phyloP scores from a whole-genome alignment of 2,797 vertebrate genomes.

The Helicolenus hilgendorfi region DNA sequence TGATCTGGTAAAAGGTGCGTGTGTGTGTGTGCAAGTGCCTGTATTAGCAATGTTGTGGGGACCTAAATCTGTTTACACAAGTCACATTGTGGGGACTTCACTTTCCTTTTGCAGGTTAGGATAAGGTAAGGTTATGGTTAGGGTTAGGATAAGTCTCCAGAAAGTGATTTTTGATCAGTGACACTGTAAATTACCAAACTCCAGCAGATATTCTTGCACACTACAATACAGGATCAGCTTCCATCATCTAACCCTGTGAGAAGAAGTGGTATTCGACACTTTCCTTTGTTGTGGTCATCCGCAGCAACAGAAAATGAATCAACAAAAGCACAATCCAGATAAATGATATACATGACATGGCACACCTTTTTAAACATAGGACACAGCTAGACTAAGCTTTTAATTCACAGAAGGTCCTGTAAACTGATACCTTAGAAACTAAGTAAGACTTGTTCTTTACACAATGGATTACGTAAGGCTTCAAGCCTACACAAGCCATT shows the following conservation, averaged over 20 bases:
- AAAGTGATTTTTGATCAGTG: neutral
- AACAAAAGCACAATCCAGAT: neutral
- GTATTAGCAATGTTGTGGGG: no score
- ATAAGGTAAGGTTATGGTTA: accelerated
- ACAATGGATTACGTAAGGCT: neutral
- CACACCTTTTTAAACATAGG: neutral
- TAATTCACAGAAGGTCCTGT: neutral
- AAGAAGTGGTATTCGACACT: neutral
- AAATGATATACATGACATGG: neutral
- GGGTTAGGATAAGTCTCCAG: no score
- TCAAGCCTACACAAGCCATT: neutral
- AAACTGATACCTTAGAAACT: neutral
- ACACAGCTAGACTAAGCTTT: neutral
- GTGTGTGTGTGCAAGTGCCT: no score
- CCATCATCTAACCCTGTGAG: neutral
- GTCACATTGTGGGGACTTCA: no score
- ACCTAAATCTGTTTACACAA: no score
- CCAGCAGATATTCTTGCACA: no score
- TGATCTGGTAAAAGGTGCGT: neutral
- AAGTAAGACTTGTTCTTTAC: neutral
- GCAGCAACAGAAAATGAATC: neutral
- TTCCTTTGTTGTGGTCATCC: neutral
- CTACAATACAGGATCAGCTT: no score
- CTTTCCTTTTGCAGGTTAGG: no score
- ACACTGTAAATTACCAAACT: neutral